phyloP scores from a whole-genome alignment of 2,113 vertebrate species.

The Abramis brama region DNA sequence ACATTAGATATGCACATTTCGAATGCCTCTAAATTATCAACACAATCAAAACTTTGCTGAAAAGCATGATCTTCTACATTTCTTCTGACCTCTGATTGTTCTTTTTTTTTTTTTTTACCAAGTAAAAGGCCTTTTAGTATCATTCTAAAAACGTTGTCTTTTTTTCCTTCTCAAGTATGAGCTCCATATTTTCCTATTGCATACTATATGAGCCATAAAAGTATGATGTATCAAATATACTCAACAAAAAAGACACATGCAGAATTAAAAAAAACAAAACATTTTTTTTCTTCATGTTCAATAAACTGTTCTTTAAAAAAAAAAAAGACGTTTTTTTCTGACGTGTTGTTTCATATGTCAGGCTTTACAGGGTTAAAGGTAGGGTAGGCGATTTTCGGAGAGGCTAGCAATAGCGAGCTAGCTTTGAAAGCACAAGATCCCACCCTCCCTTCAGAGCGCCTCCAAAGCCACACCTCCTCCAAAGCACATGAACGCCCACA shows the following conservation, averaged over 20 bases:
- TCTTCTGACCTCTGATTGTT: background rate
- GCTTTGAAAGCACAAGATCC: too few species aligned
- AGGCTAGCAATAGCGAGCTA: too few species aligned
- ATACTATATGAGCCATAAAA: background rate
- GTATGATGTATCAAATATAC: too few species aligned
- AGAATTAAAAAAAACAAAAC: background rate
- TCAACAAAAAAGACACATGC: too few species aligned
- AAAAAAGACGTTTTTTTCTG: constrained; percentile 3
- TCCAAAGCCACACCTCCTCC: too few species aligned
- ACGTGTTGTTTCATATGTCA: too few species aligned
- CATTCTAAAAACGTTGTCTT: background rate
- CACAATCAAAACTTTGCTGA: background rate
- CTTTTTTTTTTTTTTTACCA: too few species aligned
- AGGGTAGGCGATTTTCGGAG: too few species aligned
- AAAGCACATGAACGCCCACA: too few species aligned
- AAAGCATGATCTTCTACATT: background rate
- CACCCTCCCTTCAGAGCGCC: too few species aligned
- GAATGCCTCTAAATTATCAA: background rate
- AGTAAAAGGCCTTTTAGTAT: too few species aligned
- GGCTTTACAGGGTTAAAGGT: background rate
- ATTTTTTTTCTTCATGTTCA: background rate
- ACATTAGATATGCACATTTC: background rate
- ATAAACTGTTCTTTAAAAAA: constrained; percentile 39
- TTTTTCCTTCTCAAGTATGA: background rate
- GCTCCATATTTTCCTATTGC: background rate